A percentile compares a stretch with the other conserved stretches of the same genome.
Evolutionary conservation across 2,888 invertebrate genomes (phyloP).

Genomic region (Lepas anatifera): DNA sequence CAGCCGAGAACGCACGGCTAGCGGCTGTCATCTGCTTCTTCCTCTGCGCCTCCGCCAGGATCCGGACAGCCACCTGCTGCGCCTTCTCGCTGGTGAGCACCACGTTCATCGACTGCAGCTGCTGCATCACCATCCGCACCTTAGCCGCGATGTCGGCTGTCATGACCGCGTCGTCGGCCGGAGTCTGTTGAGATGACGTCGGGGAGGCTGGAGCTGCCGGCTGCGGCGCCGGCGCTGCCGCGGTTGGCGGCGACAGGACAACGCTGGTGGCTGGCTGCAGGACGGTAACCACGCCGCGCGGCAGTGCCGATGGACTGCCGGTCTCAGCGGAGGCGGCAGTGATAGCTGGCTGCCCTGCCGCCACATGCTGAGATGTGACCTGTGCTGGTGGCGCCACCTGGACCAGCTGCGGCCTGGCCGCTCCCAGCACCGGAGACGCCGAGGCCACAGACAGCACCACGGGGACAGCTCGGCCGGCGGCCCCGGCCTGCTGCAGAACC

Average conservation of each 20-base stretch:
- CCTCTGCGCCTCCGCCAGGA: neutral
- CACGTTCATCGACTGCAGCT: constrained; percentile 1
- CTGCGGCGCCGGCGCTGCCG: neutral
- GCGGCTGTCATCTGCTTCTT: no score
- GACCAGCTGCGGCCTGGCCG: neutral
- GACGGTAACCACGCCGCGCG: no score
- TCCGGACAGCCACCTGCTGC: neutral
- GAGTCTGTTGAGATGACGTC: no score
- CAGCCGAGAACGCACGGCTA: no score
- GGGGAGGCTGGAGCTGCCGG: neutral
- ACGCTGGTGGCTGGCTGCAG: no score
- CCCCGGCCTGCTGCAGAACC: neutral
- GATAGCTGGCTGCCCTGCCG: no score
- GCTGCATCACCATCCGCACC: neutral
- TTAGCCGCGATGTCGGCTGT: neutral
- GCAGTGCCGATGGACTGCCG: no score
- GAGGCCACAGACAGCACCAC: neutral
- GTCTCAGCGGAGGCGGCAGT: no score
- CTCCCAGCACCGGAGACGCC: neutral
- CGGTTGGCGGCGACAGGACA: neutral
- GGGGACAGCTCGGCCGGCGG: no score
- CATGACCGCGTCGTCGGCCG: no score
- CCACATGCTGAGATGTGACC: neutral
- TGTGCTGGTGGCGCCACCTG: neutral
- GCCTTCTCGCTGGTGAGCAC: neutral